Evolutionary conservation across 2,888 invertebrate genomes (phyloP).

Genomic region (Suillia variegata): DNA sequence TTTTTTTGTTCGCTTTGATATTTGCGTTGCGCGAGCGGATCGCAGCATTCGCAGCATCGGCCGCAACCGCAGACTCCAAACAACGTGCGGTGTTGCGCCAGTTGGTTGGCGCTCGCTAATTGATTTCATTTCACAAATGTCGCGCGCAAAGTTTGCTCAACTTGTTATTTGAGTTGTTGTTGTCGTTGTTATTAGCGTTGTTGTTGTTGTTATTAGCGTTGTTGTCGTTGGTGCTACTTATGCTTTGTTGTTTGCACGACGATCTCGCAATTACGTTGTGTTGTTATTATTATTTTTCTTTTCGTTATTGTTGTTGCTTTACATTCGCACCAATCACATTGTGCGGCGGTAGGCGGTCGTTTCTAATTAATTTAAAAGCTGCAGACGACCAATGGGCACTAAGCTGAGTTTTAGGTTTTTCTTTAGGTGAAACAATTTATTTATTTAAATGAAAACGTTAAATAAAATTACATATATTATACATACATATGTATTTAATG

Average conservation of each 20-base stretch:
- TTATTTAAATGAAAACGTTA: no score
- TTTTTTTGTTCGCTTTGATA: slow-evolving; percentile 31
- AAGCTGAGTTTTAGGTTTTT: neutral
- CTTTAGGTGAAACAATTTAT: no score
- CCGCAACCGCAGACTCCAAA: neutral
- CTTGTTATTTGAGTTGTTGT: slow-evolving; percentile 18
- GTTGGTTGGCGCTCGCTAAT: slow-evolving; percentile 25
- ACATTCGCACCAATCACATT: slow-evolving; percentile 25
- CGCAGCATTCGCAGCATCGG: neutral
- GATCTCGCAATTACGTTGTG: neutral
- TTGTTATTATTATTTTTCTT: slow-evolving; percentile 20
- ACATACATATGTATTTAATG: no score
- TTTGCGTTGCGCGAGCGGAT: slow-evolving; percentile 20
- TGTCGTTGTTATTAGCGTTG: neutral
- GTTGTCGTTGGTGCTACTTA: neutral
- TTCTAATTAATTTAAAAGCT: slow-evolving; percentile 19
- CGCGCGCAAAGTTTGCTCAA: slow-evolving; percentile 33
- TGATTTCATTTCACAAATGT: slow-evolving; percentile 37
- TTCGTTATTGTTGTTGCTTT: slow-evolving; percentile 23
- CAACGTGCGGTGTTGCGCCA: neutral
- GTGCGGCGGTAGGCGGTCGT: slow-evolving; percentile 23
- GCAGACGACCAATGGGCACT: slow-evolving; percentile 19
- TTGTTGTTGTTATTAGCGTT: no score
- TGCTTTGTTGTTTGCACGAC: neutral
- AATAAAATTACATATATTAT: no score